These are phyloP conservation scores for Addax nasomaculatus DNA, from an alignment of 2,113 vertebrate species.

Conservation along the genomic window DNA sequence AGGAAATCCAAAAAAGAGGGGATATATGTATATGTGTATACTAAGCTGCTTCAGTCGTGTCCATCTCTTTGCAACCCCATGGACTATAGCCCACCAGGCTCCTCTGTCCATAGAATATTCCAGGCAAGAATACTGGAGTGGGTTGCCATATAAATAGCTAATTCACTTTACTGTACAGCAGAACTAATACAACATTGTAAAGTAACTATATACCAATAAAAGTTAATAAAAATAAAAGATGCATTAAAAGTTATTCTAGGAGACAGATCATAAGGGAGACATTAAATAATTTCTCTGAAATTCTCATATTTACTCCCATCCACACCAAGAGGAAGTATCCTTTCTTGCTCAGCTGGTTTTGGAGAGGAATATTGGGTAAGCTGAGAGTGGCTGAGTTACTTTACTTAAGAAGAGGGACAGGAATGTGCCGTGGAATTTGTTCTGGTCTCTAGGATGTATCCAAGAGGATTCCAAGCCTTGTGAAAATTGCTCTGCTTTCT, in stretches of 20 bases:
- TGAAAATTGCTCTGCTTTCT: conserved; percentile 45
- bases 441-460: neutral
- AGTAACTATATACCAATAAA: neutral
- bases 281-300: neutral
- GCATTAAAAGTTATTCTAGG: neutral
- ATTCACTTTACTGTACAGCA: neutral
- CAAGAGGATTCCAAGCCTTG: conserved; percentile 60
- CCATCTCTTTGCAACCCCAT: neutral
- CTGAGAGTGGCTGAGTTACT: neutral
- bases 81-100: neutral
- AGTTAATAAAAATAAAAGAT: neutral
- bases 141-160: neutral
- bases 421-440: neutral
- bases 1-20: neutral
- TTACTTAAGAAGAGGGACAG: neutral
- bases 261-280: neutral
- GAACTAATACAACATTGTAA: neutral
- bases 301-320: neutral
- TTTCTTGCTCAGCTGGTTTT: neutral
- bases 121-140: neutral
- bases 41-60: neutral
- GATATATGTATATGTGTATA: neutral
- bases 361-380: neutral
- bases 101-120: neutral
- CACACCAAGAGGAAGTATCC: neutral